Conservation (phyloP, 2,797 vertebrate genomes). For the Pelobates cultripes region DNA sequence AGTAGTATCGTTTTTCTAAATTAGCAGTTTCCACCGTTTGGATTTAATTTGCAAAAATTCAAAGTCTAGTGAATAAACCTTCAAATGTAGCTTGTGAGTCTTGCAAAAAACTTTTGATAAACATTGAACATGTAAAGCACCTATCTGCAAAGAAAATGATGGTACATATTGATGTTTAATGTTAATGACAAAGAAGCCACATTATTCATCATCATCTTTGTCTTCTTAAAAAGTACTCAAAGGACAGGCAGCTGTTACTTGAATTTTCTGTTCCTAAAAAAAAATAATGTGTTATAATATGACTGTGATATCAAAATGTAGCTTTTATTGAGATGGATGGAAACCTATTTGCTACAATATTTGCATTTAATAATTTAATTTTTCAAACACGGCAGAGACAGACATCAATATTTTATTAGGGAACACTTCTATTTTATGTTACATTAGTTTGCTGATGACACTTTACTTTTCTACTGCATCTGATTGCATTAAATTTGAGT, state of each 20-base stretch:
- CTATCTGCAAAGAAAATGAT: too few relatives aligned
- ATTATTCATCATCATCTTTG: constrained; percentile 74
- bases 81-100: too few relatives aligned
- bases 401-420: constrained; percentile 76
- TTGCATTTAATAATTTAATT: constrained; percentile 84
- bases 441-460: constrained; percentile 58
- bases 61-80: too few relatives aligned
- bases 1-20: too few relatives aligned
- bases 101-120: too few relatives aligned
- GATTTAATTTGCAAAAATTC: too few relatives aligned
- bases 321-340: constrained; percentile 75
- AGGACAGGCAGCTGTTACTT: constrained; percentile 56
- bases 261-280: constrained; percentile 69
- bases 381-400: constrained; percentile 69
- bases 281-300: constrained; percentile 68
- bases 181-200: constrained; percentile 62
- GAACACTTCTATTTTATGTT: constrained; percentile 65
- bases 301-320: constrained; percentile 70
- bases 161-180: neutral
- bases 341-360: constrained; percentile 77
- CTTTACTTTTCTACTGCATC: constrained; percentile 49
- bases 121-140: too few relatives aligned
- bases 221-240: constrained; percentile 82
- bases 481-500: constrained; percentile 47
- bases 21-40: too few relatives aligned